Base-by-base conservation (phyloP, 2,113 vertebrate genomes). In the Numenius arquata region DNA sequence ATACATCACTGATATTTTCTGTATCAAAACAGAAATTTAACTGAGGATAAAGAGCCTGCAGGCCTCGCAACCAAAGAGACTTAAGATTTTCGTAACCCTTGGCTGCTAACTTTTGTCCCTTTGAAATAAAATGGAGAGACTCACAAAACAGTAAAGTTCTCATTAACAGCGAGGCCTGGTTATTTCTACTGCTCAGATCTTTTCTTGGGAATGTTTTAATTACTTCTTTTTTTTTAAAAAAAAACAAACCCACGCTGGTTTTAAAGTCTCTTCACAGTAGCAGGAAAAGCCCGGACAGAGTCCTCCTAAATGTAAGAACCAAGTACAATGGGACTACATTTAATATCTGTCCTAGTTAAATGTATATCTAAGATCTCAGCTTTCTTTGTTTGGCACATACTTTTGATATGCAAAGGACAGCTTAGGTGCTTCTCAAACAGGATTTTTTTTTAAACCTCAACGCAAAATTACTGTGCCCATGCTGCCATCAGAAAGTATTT, bases 1-100 rank as follows among this genome's bases (percentile, higher is more conserved):
- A 96, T 52, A 90, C 75, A 93, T 12, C 48, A 27, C 23, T 67
- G 76, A 48, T 73, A 78, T 89, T 90, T 90, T 77, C 94, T 96
- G 27, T 45, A 81, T 52, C 65, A 84, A 90, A 95, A 22, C 80
- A 95, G 47, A 88, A 82, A 53, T 88, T 30, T 53, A 66, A 62
- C 73, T 56, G 65, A 90, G 65, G 84, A 89, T 38, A 41, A 63
- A 29, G 48, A 65, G 47, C 43, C 67, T 15, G 9, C 66, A 89
- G 74, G 70, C 25, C 30, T 45, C 3, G 1, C 88, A 62, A 25
- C 23, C 26, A 68, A 86, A 26, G 27, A 73, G 40, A 68, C 23
- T 83, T 27, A 36, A 43, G 29, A 67, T 78, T 93, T 80, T 86
- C 36, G 21, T 25, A 68, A 43, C 23, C 25, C 23, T 67, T 29